phyloP scores from a whole-genome alignment of 2,888 invertebrate species.

The Helobdella robusta region DNA sequence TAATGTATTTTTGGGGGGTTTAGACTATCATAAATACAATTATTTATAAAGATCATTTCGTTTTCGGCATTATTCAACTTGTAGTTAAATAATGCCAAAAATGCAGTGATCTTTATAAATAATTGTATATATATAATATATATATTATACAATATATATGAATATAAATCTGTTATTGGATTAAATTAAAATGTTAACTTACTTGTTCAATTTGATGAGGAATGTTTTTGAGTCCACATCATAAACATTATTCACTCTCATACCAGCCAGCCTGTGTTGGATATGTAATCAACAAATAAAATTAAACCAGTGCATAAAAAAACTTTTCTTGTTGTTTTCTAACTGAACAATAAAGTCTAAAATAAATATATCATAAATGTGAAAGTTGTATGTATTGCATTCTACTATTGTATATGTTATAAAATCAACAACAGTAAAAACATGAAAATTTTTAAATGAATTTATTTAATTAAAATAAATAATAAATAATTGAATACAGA shows the following conservation, averaged over 20 bases:
- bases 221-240: constrained; percentile 94
- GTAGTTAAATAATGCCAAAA: no score
- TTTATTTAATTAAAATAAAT: constrained; percentile 9
- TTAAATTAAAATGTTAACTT: no score
- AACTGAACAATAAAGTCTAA: constrained; percentile 27
- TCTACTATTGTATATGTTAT: no score
- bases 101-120: no score
- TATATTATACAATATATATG: no score
- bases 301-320: constrained; percentile 10
- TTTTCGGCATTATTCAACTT: no score
- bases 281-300: no score
- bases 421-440: neutral
- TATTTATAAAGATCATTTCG: no score
- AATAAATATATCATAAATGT: constrained; percentile 1
- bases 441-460: neutral
- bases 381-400: neutral
- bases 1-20: no score
- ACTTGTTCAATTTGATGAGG: constrained; percentile 62
- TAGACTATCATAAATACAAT: no score
- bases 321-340: neutral
- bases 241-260: constrained; percentile 91
- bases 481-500: constrained; percentile 22
- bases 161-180: no score
- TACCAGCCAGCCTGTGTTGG: constrained; percentile 60
- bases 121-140: no score